Base-by-base conservation (phyloP, 1,140 invertebrate genomes). In the Muscidifurax raptorellus region DNA sequence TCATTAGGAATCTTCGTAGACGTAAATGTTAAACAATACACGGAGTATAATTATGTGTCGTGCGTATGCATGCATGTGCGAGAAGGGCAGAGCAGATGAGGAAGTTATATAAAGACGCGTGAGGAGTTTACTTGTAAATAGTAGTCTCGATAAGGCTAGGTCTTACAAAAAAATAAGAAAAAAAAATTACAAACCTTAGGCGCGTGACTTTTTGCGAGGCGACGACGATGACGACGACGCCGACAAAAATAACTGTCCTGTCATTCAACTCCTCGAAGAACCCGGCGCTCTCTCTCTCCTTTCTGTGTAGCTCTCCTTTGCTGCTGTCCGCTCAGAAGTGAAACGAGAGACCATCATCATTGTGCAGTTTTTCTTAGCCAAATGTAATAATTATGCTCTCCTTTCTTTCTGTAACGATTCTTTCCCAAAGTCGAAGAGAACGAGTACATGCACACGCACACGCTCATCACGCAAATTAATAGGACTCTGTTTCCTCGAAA, bases 71-170 rank as follows among this genome's bases (percentile, higher is more conserved):
- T 86, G 81, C 85, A 80, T 87, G 85, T 82, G 87, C 76, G 82
- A 84, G 52, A 76, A 52, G 27, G 66, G 66, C 66, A 59, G 28
- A 22, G 36, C 9, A 69, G 81, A 85, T 25, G 66, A 59, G 52
- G 52, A 59, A 79, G 32, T 18, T 59, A 59, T 59, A 22, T 13
- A 88, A 85, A 82, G 74, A 81, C 71, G 59, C 82, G 83, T 87
- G 77, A 81, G 82, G 81, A 86, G 59, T 85, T 84, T 64, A 79
- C 67, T 86, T 90, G 90, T 90, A 89, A 78, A 89, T 90, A 89
- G 86, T 89, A 88, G 86, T 75, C 84, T 86, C 74, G 82, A 87
- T 87, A 88, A 87, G 72, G 64, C 76, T 84, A 79, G 83, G 9
- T 72, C 25, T 84, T 79, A 78, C n/a, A 69, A 12, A 66, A 52